Evolutionary conservation across 2,113 vertebrate species (phyloP), one percentile per base, ranked within the genome.

Genomic region (Aspidoscelis tigris): DNA sequence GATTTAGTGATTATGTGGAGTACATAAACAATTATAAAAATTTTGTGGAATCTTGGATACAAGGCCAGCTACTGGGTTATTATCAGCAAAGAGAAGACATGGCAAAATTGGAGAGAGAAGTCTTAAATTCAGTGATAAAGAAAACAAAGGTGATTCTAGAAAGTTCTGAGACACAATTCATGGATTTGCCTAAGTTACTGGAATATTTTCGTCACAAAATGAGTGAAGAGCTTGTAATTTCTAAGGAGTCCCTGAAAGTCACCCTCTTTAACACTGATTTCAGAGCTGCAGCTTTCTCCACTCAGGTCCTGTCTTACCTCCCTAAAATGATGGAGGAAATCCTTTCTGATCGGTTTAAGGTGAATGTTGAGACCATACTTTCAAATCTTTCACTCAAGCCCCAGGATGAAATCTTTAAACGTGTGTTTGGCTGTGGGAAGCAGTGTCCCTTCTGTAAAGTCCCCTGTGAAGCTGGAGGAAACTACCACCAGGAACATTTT

Each of bases 371-470:
- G 21, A 26, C 26, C 2, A 43, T 89, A 44, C 68, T 85, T 85
- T 87, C 58, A 88, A 33, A 0, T 88, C 89, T 80, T 96, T 95
- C 0, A 95, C 96, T 97, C 92, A 83, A 97, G 94, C 43, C 97
- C 84, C 82, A 97, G 88, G 70, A 97, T 91, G 74, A 96, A 94
- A 84, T 97, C 73, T 90, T 89, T 55, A 89, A 72, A 69, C 73
- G 66, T 7, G 58, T 96, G 33, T 91, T 95, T 88, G 96, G 95
- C 74, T 96, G 96, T 89, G 95, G 95, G 3, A 82, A 94, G 81
- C 94, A 89, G 84, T 96, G 95, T 90, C 96, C 94, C 5, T 96
- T 96, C 85, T 96, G 95, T 41, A 80, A 33, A 61, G 88, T 86
- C 1, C 91, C 95, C 2, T 96, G 96, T 94, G 95, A 96, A 18